Evolutionary conservation across 2,113 vertebrate genomes (phyloP).

Genomic region (Ornithorhynchus anatinus): DNA sequence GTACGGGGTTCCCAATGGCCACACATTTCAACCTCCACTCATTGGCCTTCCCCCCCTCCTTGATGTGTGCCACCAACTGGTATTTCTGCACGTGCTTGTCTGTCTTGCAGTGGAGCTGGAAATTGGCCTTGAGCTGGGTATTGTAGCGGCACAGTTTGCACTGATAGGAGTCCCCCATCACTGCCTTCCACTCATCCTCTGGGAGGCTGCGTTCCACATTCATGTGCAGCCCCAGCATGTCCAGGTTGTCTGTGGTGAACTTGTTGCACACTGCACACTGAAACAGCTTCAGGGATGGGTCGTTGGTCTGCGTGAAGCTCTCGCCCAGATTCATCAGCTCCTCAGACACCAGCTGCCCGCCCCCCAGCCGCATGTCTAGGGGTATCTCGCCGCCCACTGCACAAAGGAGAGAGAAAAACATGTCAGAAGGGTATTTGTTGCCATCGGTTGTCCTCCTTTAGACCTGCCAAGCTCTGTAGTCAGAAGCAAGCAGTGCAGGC

Average conservation of each 20-base stretch:
- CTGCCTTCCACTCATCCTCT: conserved; percentile 95
- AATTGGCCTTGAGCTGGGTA: conserved; percentile 98
- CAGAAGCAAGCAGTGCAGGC: background rate
- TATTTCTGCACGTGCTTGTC: conserved; percentile 98
- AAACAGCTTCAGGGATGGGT: conserved; percentile 97
- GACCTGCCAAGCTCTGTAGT: background rate
- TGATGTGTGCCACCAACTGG: conserved; percentile 98
- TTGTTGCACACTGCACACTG: conserved; percentile 98
- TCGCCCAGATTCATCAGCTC: conserved; percentile 98
- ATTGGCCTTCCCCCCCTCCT: conserved; percentile 96
- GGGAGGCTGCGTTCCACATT: conserved; percentile 91
- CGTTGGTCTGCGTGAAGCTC: conserved; percentile 93
- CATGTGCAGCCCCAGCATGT: conserved; percentile 96
- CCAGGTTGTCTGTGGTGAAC: conserved; percentile 97
- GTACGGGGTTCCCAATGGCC: conserved; percentile 96
- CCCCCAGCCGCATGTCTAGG: conserved; percentile 91
- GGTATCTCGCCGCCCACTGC: conserved; percentile 94
- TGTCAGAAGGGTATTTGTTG: conserved; percentile 32
- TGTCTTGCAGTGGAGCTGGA: conserved; percentile 98
- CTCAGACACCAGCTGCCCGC: conserved; percentile 95
- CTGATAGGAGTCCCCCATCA: conserved; percentile 94
- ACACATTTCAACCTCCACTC: conserved; percentile 98
- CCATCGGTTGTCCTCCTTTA: background rate
- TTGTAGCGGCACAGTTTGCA: conserved; percentile 98
- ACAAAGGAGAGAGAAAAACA: conserved; percentile 33